Evolutionary conservation across 1,140 invertebrate genomes (phyloP), one percentile per base, ranked within the genome.

Genomic region (Aphelinus certus): DNA sequence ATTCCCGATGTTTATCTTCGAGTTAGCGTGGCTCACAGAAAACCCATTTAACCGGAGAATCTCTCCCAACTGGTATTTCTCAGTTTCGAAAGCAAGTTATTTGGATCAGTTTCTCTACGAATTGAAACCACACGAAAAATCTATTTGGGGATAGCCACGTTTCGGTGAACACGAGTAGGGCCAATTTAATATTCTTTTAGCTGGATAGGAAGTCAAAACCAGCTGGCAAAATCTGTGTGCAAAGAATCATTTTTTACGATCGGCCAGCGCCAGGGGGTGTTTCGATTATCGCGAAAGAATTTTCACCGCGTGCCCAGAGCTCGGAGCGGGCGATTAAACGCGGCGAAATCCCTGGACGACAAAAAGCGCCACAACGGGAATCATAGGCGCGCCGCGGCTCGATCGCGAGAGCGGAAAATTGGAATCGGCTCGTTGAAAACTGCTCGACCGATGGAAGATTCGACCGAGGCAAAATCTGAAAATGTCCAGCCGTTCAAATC

Each of bases 361-460:
- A 53, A 53, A 9, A 9, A 53, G 9, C 51, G 51, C 9, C 9
- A 53, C 9, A 9, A 4, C 4, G 51, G 51, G 51, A 9, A 53
- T 53, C 51, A 53, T 6, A 53, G 51, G 51, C 4, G 51, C 4
- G 51, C 4, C 9, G 51, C 51, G 43, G 53, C 26, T 5, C 55
- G 43, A 55, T 61, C 62, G 62, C 3, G 55, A 9, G 48, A 73
- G 65, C 75, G 55, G 75, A 76, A 75, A 78, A 72, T 78, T 70
- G 71, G 74, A 78, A 71, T 78, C 77, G 66, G 67, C 69, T 76
- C 74, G 77, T 65, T 65, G 77, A 76, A 78, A 78, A 78, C 71
- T 57, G 71, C 71, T 58, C 69, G 67, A 61, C 49, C 62, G 65
- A 26, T 26, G 26, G 26, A 26, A 71, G 58, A 60, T 60, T 60